phyloP scores from a whole-genome alignment of 2,888 invertebrate species.

The Watsonalla binaria region DNA sequence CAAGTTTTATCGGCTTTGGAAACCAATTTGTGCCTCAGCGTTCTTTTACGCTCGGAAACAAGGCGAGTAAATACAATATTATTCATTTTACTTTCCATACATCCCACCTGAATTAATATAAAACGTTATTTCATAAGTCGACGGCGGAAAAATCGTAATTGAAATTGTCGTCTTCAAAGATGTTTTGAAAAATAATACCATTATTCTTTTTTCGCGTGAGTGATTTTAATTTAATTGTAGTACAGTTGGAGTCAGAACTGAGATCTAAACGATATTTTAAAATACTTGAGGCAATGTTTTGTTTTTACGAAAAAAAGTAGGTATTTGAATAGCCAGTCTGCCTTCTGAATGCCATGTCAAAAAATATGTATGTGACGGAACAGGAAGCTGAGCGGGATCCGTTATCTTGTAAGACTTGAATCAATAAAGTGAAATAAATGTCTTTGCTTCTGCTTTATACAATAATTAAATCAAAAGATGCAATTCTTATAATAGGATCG shows the following conservation, averaged over 20 bases:
- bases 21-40: slow-evolving; percentile 8
- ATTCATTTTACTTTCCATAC: slow-evolving; percentile 3
- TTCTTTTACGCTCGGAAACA: slow-evolving; percentile 5
- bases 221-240: background rate
- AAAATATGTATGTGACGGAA: no score
- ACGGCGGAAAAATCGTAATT: slow-evolving; percentile 3
- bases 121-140: slow-evolving; percentile 1
- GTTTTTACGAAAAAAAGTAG: no score
- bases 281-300: no score
- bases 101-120: slow-evolving; percentile 1
- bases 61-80: slow-evolving; percentile 3
- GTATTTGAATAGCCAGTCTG: no score
- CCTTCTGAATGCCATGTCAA: no score
- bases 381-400: no score
- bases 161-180: slow-evolving; percentile 3
- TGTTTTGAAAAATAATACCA: background rate
- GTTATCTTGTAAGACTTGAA: no score
- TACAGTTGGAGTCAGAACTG: background rate
- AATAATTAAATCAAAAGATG: no score
- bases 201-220: background rate
- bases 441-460: no score
- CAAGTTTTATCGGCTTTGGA: slow-evolving; percentile 4
- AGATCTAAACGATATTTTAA: background rate
- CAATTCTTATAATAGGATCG: no score
- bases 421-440: no score